A percentile compares a stretch with the other conserved stretches of the same genome.
phyloP scores from a whole-genome alignment of 2,797 vertebrate species.

The Danio kyathit region DNA sequence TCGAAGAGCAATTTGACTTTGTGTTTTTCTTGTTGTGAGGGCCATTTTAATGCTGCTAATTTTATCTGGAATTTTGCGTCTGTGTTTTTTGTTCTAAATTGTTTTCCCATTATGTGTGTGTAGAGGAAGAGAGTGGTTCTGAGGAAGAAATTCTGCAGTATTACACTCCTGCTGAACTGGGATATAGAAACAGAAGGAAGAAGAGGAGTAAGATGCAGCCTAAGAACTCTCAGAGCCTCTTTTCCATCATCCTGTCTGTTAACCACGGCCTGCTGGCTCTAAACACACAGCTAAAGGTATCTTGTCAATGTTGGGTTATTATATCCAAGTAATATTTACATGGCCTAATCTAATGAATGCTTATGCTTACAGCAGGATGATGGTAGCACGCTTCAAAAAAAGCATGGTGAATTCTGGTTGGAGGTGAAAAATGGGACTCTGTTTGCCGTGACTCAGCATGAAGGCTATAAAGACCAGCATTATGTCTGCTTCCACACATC shows the following conservation, averaged over 20 bases:
- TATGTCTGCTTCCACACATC: conserved; percentile 93
- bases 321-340: not conserved
- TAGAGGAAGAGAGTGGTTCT: conserved; percentile 96
- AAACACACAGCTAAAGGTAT: conserved; percentile 91
- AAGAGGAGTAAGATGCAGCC: conserved; percentile 89
- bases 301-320: not conserved
- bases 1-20: too few species aligned
- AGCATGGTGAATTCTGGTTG: conserved; percentile 95
- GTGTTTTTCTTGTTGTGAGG: not conserved
- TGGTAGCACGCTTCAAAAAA: conserved; percentile 83
- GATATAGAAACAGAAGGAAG: conserved; percentile 88
- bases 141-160: conserved; percentile 93
- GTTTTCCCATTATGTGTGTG: conserved; percentile 27
- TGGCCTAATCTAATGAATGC: not conserved
- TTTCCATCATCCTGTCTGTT: conserved; percentile 89
- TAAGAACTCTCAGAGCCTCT: conserved; percentile 92
- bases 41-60: not conserved
- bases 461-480: conserved; percentile 95
- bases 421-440: conserved; percentile 89
- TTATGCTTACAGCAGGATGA: conserved; percentile 81
- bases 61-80: not conserved
- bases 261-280: conserved; percentile 90
- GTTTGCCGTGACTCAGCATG: conserved; percentile 92
- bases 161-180: conserved; percentile 86
- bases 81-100: not conserved